These are phyloP conservation scores for Allobates femoralis DNA, from an alignment of 2,797 vertebrate species.

Conservation along the genomic window DNA sequence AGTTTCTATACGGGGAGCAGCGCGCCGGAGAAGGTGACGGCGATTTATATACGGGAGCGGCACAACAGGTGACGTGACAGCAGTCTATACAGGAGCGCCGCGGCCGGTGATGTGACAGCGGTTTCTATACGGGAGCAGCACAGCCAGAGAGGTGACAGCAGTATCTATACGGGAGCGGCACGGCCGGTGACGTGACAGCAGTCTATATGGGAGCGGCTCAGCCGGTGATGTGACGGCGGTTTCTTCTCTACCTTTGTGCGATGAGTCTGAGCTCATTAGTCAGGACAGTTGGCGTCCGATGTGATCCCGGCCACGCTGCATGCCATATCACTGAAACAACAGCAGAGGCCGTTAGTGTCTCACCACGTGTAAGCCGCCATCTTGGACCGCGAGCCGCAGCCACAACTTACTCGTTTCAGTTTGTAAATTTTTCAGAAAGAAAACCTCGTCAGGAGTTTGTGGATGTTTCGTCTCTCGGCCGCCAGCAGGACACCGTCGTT, in stretches of 20 bases:
- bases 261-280: conserved; percentile 97
- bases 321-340: conserved; percentile 90
- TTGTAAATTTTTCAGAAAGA: conserved; percentile 99
- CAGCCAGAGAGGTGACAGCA: too few species aligned
- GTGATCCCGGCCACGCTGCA: conserved; percentile 99
- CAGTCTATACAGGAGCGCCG: too few species aligned
- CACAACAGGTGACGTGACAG: too few species aligned
- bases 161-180: too few species aligned
- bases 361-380: neutral
- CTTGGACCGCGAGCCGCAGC: neutral
- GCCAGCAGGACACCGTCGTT: conserved; percentile 93
- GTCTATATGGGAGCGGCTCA: neutral
- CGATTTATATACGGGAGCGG: too few species aligned
- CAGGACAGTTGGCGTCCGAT: conserved; percentile 95
- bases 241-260: conserved; percentile 87
- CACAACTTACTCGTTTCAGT: conserved; percentile 92
- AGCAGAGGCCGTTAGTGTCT: neutral
- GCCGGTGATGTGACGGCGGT: neutral
- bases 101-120: too few species aligned
- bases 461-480: conserved; percentile 96
- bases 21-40: too few species aligned
- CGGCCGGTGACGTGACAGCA: too few species aligned
- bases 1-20: too few species aligned
- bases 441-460: conserved; percentile 97
- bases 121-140: too few species aligned